Evolutionary conservation across 2,797 vertebrate species (phyloP).

Genomic region (Brachyrhaphis roseni): DNA sequence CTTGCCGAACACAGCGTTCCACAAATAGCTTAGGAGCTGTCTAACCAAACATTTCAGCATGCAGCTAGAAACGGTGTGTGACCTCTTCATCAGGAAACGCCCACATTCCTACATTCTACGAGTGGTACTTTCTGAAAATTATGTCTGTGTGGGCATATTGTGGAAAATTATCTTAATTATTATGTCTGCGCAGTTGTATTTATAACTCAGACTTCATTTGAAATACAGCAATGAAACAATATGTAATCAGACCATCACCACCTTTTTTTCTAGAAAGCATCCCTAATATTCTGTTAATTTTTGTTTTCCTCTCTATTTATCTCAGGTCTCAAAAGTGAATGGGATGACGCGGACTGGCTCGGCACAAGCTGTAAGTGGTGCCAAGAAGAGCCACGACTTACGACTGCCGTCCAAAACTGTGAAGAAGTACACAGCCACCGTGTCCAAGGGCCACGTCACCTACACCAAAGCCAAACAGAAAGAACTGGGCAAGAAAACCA

Average conservation of each 20-base stretch:
- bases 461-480: conserved; percentile 99
- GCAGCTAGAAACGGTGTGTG: conserved; percentile 30
- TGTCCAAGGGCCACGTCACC: conserved; percentile 99
- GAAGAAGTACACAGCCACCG: conserved; percentile 98
- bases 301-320: conserved; percentile 15
- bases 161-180: not conserved
- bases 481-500: conserved; percentile 99
- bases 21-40: conserved; percentile 47
- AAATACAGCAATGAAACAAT: not conserved
- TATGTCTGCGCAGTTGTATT: conserved; percentile 9
- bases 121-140: not conserved
- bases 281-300: not conserved
- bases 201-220: conserved; percentile 2
- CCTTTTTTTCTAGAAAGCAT: not conserved
- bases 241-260: not conserved
- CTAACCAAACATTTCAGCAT: conserved; percentile 38
- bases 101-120: conserved; percentile 1
- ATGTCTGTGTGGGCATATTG: conserved; percentile 4
- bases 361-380: conserved; percentile 87
- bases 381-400: conserved; percentile 97
- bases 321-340: conserved; percentile 93
- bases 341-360: conserved; percentile 91
- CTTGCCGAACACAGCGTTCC: conserved; percentile 50
- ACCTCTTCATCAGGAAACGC: conserved; percentile 29
- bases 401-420: conserved; percentile 99